Conservation (phyloP, 2,888 invertebrate species). For the Caenorhabditis uteleia region DNA sequence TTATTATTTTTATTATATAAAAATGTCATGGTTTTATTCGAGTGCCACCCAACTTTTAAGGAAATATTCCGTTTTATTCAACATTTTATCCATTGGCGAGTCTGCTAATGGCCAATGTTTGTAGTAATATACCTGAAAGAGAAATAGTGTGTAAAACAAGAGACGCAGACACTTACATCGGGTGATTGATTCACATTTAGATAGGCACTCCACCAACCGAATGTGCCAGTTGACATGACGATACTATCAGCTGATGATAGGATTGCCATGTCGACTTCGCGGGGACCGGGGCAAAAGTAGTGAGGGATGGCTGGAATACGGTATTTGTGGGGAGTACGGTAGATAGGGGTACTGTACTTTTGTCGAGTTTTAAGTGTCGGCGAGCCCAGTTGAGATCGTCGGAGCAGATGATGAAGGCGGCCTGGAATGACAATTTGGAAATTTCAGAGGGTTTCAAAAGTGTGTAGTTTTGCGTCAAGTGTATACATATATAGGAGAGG, state of each 20-base stretch:
- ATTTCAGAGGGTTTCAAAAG: neutral
- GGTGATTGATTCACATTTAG: slow-evolving; percentile 49
- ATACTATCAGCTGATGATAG: slow-evolving; percentile 69
- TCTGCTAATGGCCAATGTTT: slow-evolving; percentile 69
- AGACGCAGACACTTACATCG: slow-evolving; percentile 5
- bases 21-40: slow-evolving; percentile 21
- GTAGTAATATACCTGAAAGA: slow-evolving; percentile 68
- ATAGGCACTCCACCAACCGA: slow-evolving; percentile 72
- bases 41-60: slow-evolving; percentile 69
- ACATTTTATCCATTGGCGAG: slow-evolving; percentile 67
- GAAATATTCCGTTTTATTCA: slow-evolving; percentile 69
- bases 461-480: too few relatives aligned
- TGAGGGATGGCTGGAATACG: slow-evolving; percentile 13
- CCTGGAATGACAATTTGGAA: slow-evolving; percentile 30
- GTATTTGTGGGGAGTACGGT: too few relatives aligned
- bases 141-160: neutral
- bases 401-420: slow-evolving; percentile 70
- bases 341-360: slow-evolving; percentile 17
- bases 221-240: slow-evolving; percentile 70
- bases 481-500: too few relatives aligned
- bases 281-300: slow-evolving; percentile 46
- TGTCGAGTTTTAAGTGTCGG: slow-evolving; percentile 24
- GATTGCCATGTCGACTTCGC: slow-evolving; percentile 70
- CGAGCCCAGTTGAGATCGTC: slow-evolving; percentile 70
- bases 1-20: neutral